These are phyloP conservation scores for Oscarella lobularis DNA, from an alignment of 37 sponge, comb jelly and placozoan genomes.

Conservation along the genomic window DNA sequence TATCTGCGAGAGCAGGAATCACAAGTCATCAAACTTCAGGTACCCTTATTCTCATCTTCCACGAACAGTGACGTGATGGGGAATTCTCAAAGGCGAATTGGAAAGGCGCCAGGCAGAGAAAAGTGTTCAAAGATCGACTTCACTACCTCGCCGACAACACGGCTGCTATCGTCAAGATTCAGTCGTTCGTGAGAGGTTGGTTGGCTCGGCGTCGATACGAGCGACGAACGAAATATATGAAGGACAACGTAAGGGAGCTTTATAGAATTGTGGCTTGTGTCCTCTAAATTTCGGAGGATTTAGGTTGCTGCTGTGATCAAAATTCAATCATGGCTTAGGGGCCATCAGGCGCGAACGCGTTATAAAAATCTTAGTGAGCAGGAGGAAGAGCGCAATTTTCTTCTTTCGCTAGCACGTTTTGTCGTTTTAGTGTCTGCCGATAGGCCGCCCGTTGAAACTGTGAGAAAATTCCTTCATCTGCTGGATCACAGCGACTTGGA, in stretches of 20 bases:
- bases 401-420: neutral
- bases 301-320: conserved; percentile 6
- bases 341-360: conserved; percentile 2
- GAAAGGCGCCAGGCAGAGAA: conserved; percentile 51
- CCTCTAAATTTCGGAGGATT: neutral
- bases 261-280: neutral
- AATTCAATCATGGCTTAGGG: conserved; percentile 1
- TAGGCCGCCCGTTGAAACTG: conserved; percentile 68
- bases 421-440: conserved; percentile 1
- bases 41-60: too few species aligned
- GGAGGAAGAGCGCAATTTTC: neutral
- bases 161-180: conserved; percentile 32
- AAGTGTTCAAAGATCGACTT: conserved; percentile 53
- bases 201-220: conserved; percentile 7
- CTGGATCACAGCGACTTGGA: conserved; percentile 96
- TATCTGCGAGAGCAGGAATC: conserved; percentile 48
- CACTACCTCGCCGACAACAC: conserved; percentile 52
- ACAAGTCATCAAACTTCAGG: conserved; percentile 5
- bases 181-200: conserved; percentile 14
- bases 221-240: neutral
- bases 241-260: neutral
- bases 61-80: too few species aligned
- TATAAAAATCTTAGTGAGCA: conserved; percentile 4
- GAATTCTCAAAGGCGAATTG: conserved; percentile 18
- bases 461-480: conserved; percentile 80